Conservation (phyloP, 2,888 invertebrate species). For the Camptogramma bilineatum region DNA sequence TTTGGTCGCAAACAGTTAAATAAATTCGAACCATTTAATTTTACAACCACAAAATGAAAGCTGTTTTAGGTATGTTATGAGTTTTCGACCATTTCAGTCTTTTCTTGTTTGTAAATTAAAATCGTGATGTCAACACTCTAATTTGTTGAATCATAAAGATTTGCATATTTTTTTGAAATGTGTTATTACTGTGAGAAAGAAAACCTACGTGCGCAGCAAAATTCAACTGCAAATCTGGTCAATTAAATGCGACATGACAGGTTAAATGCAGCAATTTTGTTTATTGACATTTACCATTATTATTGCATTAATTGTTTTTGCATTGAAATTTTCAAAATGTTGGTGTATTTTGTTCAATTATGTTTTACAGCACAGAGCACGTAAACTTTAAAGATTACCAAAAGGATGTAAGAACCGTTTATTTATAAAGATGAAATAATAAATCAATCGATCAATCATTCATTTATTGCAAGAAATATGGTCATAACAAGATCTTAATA, state of each 20-base stretch:
- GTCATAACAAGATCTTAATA: too few relatives aligned
- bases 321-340: conserved; percentile 10
- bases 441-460: too few relatives aligned
- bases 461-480: too few relatives aligned
- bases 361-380: not conserved
- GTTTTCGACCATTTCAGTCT: conserved; percentile 48
- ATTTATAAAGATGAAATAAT: too few relatives aligned
- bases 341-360: conserved; percentile 4
- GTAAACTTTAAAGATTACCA: not conserved
- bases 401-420: too few relatives aligned
- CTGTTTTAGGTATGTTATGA: conserved; percentile 51
- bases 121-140: conserved; percentile 49
- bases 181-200: conserved; percentile 23
- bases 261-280: conserved; percentile 18
- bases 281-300: conserved; percentile 29
- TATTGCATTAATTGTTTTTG: conserved; percentile 13
- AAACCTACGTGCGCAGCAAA: not conserved
- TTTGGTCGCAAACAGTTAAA: conserved; percentile 43
- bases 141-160: conserved; percentile 47
- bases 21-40: conserved; percentile 53
- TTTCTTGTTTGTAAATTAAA: conserved; percentile 41
- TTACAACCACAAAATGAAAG: conserved; percentile 44
- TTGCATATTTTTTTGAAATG: conserved; percentile 31
- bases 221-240: conserved; percentile 6
- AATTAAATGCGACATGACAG: conserved; percentile 1